Percentiles rank a stretch among this genome's conserved stretches.
These are phyloP conservation scores for Trissolcus japonicus DNA, from an alignment of 2,888 invertebrate genomes.

Conservation along the genomic window DNA sequence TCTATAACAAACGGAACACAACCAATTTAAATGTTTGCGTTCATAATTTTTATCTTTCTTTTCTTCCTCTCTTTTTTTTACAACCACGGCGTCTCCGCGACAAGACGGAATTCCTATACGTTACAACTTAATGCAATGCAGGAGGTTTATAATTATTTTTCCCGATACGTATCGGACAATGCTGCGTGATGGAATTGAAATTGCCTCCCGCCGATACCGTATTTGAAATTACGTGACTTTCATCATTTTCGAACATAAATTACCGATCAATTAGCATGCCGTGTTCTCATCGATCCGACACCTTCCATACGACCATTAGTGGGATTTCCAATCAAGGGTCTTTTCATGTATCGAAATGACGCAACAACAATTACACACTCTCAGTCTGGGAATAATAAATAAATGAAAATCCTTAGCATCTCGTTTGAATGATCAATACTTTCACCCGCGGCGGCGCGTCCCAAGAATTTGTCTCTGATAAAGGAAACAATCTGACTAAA, in stretches of 20 bases:
- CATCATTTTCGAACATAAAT: constrained; percentile 13
- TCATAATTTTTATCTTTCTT: no score
- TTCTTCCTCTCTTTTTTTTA: no score
- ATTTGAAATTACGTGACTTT: constrained; percentile 9
- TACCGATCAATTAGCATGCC: constrained; percentile 24
- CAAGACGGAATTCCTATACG: neutral
- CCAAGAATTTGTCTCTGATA: no score
- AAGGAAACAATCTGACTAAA: no score
- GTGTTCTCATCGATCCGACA: constrained; percentile 23
- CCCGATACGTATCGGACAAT: constrained; percentile 22
- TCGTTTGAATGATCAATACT: constrained; percentile 6
- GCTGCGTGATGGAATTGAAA: constrained; percentile 15
- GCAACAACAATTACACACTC: constrained; percentile 13
- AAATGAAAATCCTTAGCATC: no score
- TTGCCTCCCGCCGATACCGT: neutral
- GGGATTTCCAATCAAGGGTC: constrained; percentile 8
- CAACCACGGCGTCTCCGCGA: neutral
- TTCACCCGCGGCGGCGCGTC: constrained; percentile 13
- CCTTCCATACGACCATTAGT: neutral
- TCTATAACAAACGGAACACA: constrained; percentile 8
- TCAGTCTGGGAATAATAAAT: neutral
- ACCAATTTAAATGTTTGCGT: neutral
- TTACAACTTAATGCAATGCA: constrained; percentile 2
- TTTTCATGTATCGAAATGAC: constrained; percentile 8
- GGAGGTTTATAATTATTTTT: constrained; percentile 3